Evolutionary conservation across 2,888 invertebrate genomes (phyloP), one percentile per base, ranked within the genome.

Genomic region (Lasioglossum zephyrum): DNA sequence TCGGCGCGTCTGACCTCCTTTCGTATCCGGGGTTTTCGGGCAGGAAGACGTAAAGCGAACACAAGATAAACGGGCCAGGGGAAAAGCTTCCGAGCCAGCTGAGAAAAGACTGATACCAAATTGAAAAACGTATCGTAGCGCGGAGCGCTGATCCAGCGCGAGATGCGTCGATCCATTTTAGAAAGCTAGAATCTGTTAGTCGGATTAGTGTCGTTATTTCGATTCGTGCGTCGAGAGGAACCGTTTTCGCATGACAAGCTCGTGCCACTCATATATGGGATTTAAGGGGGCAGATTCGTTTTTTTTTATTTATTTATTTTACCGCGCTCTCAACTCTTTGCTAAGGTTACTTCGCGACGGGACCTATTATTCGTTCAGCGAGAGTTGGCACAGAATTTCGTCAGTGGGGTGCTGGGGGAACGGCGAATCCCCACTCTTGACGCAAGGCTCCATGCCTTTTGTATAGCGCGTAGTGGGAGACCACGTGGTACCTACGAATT

Each of bases 41-140:
- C 53, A 73, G 49, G 73, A 73, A 49, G 36, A 73, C 18, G 31
- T 26, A 72, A 26, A 47, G 44, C 18, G 44, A 31, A 18, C 70
- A 36, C 31, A 31, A 77, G 63, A 66, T 66, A 47, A 77, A 22
- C 31, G 76, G 31, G 44, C 63, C 18, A n/a, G 44, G 41, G 41
- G 31, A 66, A 13, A 77, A n/a, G 26, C 53, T 63, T 66, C 66
- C 16, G 18, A 3, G 26, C 18, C 41, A 60, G 57, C 26, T 4
- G 57, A 31, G 31, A 63, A 63, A 41, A 26, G 76, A 44, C 60
- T 63, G 76, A 76, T 57, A 57, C 47, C 44, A n/a, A 44, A 63
- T 31, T 70, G 70, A 41, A 13, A 70, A n/a, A 41, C 70, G 63
- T 76, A 63, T 44, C 11, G 22, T 13, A 36, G 57, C 26, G 47